Base-by-base conservation (phyloP, 2,888 invertebrate species). In the Nematopogon swammerdamellus region DNA sequence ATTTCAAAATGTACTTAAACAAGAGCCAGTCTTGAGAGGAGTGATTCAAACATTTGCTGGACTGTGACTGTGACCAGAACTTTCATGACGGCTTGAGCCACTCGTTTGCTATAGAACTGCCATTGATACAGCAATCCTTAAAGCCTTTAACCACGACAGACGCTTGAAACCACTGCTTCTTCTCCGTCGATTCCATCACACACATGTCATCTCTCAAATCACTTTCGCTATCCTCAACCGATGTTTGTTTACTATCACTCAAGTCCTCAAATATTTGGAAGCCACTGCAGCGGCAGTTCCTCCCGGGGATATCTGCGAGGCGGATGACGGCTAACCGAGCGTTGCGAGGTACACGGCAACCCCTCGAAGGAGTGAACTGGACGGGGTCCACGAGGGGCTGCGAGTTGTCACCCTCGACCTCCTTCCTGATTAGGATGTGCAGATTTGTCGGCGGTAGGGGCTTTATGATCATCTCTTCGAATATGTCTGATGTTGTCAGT, bases 71-170 rank as follows among this genome's bases (percentile, higher is more conserved):
- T n/a, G n/a, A n/a, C n/a, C n/a, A n/a, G n/a, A n/a, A n/a, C n/a
- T n/a, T n/a, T n/a, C n/a, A 10, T 19, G 25, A 19, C n/a, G n/a
- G 11, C 50, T 63, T 60, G 25, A 65, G 55, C 84, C 84, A 84
- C 44, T 67, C 59, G 58, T 82, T 81, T 14, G 79, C 76, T 18
- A 81, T 70, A 11, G 83, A 82, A 56, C 65, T 70, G 25, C 83
- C 82, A 64, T 83, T 76, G 14, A 83, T 68, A 61, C 75, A 61
- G 57, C 73, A 74, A 59, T 84, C 84, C 68, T 81, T 83, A 57
- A 82, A 84, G 17, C 84, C 84, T 61, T 82, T 82, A 65, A 84
- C 70, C 20, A 77, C 63, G 62, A 75, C 72, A 48, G 68, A 76
- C 17, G 80, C 82, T 58, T 83, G 81, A 62, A 74, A 83, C 84